Evolutionary conservation across 2,797 vertebrate species (phyloP).

Genomic region (Coreius guichenoti): DNA sequence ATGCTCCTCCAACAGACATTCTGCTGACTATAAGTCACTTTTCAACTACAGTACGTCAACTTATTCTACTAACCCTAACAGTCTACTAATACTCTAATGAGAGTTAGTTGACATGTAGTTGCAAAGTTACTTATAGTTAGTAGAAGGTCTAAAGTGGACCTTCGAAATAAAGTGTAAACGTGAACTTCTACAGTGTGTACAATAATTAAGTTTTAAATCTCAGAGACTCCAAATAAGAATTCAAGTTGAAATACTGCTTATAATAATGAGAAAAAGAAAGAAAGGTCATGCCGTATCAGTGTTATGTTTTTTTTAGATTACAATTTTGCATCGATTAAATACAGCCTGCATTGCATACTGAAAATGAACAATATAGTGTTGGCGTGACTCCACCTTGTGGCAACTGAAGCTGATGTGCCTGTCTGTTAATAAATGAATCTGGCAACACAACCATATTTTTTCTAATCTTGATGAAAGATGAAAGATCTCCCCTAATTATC

Average conservation of each 20-base stretch:
- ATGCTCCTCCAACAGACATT: too few species aligned
- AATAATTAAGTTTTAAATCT: background rate
- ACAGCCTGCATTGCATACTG: background rate
- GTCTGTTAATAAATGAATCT: background rate
- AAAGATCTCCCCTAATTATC: background rate
- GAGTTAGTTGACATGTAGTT: background rate
- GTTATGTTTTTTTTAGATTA: background rate
- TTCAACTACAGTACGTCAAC: too few species aligned
- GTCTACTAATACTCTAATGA: too few species aligned
- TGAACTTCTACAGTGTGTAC: background rate
- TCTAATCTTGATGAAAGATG: background rate
- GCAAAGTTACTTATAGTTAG: background rate
- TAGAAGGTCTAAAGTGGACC: background rate
- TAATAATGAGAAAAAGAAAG: background rate
- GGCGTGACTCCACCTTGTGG: conserved; percentile 39
- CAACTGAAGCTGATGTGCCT: background rate
- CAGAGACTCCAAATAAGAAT: too few species aligned
- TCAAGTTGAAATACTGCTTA: background rate
- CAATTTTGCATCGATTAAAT: background rate
- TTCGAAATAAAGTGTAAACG: background rate
- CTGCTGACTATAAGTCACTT: too few species aligned
- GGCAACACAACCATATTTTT: background rate
- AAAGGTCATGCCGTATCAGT: background rate
- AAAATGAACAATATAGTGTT: background rate
- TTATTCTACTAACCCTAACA: too few species aligned